Conservation (phyloP, 2,113 vertebrate species). For the Aldabrachelys gigantea region DNA sequence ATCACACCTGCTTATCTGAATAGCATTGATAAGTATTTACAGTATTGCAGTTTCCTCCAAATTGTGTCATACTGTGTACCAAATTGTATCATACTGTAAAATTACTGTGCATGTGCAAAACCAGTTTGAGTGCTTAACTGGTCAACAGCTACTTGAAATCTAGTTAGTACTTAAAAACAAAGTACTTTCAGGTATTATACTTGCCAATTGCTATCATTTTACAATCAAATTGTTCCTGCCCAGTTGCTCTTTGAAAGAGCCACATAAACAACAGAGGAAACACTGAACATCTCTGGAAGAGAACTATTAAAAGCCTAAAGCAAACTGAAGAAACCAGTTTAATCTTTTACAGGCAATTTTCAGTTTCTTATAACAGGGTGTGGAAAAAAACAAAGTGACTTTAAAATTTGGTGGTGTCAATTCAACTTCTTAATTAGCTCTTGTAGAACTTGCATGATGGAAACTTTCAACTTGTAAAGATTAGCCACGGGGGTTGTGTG, state of each 20-base stretch:
- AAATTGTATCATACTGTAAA: background rate
- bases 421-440: background rate
- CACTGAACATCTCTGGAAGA: background rate
- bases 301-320: background rate
- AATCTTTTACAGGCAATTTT: background rate
- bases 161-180: background rate
- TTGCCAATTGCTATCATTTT: rapidly evolving
- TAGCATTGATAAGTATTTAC: rapidly evolving
- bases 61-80: background rate
- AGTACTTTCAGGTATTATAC: background rate
- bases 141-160: background rate
- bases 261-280: rapidly evolving
- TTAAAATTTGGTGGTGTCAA: background rate
- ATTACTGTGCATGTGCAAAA: background rate
- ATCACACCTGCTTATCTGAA: background rate
- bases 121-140: background rate
- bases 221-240: background rate
- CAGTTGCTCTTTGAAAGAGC: background rate
- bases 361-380: background rate
- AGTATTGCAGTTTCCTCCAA: rapidly evolving
- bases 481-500: background rate
- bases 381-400: background rate
- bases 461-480: background rate
- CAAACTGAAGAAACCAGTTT: background rate
- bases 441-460: background rate